These are phyloP conservation scores for Ochotona curzoniae DNA, from an alignment of 2,113 vertebrate species.

Conservation along the genomic window DNA sequence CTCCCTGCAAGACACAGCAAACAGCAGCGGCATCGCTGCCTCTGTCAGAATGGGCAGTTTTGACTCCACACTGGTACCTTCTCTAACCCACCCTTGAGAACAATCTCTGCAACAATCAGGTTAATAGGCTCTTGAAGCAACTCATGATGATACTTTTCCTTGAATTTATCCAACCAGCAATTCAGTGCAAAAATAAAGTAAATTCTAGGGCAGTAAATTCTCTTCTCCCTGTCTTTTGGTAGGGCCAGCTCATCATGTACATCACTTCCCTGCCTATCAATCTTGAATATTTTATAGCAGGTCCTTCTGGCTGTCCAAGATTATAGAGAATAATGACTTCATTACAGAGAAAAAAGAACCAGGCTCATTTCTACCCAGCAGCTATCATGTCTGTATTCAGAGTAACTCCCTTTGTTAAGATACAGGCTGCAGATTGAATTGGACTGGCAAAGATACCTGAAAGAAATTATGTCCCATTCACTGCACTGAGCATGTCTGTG, in stretches of 20 bases:
- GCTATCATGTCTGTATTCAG: neutral
- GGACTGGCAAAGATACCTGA: neutral
- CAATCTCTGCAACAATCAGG: neutral
- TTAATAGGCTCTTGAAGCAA: slow-evolving; percentile 54
- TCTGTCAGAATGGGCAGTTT: fast-evolving
- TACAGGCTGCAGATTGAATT: neutral
- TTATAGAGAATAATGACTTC: slow-evolving; percentile 67
- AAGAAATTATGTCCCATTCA: slow-evolving; percentile 14
- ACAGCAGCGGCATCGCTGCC: fast-evolving
- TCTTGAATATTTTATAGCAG: slow-evolving; percentile 73
- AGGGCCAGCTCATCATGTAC: neutral
- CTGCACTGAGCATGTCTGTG: neutral
- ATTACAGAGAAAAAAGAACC: slow-evolving; percentile 63
- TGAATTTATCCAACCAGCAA: neutral
- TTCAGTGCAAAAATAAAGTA: slow-evolving; percentile 47
- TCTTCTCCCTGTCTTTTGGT: slow-evolving; percentile 29
- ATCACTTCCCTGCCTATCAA: slow-evolving; percentile 40
- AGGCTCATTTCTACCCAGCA: slow-evolving; percentile 48
- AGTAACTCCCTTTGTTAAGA: slow-evolving; percentile 68
- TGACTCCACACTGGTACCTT: neutral
- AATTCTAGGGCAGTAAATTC: slow-evolving; percentile 55
- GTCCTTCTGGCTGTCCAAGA: slow-evolving; percentile 63
- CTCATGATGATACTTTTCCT: slow-evolving; percentile 7
- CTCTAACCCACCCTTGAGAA: neutral
- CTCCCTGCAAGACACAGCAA: slow-evolving; percentile 87